These are phyloP conservation scores for Ophioninae sp. DNA, from an alignment of 2,888 invertebrate species.

Conservation along the genomic window DNA sequence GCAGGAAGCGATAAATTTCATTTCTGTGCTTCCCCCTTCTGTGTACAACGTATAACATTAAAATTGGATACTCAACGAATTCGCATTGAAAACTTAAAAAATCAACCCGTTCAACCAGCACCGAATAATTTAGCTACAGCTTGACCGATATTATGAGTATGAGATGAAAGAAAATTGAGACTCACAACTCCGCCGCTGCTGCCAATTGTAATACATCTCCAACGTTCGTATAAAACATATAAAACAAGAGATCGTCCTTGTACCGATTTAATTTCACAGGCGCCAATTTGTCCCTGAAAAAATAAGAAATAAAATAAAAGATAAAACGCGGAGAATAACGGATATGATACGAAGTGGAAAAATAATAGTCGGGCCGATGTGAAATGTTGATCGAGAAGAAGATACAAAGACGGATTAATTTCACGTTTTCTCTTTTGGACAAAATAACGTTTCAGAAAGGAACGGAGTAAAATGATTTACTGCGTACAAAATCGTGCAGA, in stretches of 20 bases:
- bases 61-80: background rate
- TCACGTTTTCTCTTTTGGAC: background rate
- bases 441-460: background rate
- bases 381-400: background rate
- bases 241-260: constrained; percentile 99
- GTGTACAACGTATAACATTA: background rate
- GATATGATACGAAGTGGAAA: background rate
- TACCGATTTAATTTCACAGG: constrained; percentile 97
- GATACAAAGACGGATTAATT: background rate
- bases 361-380: background rate
- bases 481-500: background rate
- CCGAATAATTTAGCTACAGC: constrained; percentile 1
- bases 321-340: background rate
- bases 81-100: background rate
- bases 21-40: background rate
- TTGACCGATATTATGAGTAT: background rate
- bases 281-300: constrained; percentile 93
- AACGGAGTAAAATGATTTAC: background rate
- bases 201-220: constrained; percentile 99
- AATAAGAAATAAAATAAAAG: constrained; percentile 41
- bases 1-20: background rate
- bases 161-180: constrained; percentile 67
- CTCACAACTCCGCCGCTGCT: constrained; percentile 98
- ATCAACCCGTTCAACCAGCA: background rate
- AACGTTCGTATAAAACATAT: constrained; percentile 99